These are phyloP conservation scores for Notolepis coatsorum DNA, from an alignment of 2,797 vertebrate species.

Conservation along the genomic window DNA sequence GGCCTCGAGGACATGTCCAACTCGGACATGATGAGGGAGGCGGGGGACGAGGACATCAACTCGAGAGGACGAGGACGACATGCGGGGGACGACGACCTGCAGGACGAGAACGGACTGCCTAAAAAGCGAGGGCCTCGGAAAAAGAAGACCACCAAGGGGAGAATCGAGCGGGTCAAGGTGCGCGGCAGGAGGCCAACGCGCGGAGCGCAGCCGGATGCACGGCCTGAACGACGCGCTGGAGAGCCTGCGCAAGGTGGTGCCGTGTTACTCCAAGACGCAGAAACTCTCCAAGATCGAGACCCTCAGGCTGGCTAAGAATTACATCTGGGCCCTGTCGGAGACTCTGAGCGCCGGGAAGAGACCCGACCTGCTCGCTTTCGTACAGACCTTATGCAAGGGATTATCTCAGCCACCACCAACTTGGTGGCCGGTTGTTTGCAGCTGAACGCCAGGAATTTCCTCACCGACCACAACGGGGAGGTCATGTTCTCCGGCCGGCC, in stretches of 20 bases:
- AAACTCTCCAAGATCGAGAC: conserved; percentile 99
- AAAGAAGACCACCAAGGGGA: conserved; percentile 90
- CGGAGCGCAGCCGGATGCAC: conserved; percentile 97
- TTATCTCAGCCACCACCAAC: conserved; percentile 98
- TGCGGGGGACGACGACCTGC: conserved; percentile 86
- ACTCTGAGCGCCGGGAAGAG: conserved; percentile 96
- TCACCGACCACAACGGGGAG: conserved; percentile 94
- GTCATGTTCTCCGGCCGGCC: conserved; percentile 88
- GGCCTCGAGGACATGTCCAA: conserved; percentile 70
- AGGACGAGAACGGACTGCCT: conserved; percentile 89
- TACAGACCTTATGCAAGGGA: conserved; percentile 98
- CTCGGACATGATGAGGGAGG: conserved; percentile 38
- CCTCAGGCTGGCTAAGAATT: conserved; percentile 96
- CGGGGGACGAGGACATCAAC: conserved; percentile 67
- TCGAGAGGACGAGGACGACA: conserved; percentile 86
- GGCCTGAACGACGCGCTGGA: conserved; percentile 96
- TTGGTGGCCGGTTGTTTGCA: conserved; percentile 98
- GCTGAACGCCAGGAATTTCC: conserved; percentile 96
- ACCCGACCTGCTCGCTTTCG: conserved; percentile 96
- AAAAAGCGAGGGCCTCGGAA: conserved; percentile 92
- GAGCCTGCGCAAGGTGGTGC: conserved; percentile 98
- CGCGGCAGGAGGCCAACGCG: conserved; percentile 95
- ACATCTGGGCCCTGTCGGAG: conserved; percentile 99
- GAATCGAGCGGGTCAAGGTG: conserved; percentile 89
- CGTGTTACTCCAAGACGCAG: conserved; percentile 98